Base-by-base conservation (phyloP, 2,888 invertebrate species). In the Liodrosophila aerea region DNA sequence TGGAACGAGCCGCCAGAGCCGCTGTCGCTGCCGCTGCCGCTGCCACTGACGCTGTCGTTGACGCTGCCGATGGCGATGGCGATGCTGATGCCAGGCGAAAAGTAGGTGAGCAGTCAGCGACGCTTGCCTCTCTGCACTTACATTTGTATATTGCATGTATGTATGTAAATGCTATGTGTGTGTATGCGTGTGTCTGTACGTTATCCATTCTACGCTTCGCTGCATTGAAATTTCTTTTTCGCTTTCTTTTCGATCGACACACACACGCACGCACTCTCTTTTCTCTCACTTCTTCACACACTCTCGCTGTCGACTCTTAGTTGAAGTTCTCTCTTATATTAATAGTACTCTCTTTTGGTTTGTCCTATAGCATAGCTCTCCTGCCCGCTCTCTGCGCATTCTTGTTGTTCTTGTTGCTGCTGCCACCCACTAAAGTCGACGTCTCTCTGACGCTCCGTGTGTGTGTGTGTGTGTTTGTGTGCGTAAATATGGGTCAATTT, bases 211-310 rank as follows among this genome's bases (percentile, higher is more conserved):
- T 81, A 81, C 84, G 84, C 82, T 77, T 84, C 66, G 66, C 31
- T 81, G 77, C 84, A 74, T 81, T 78, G 71, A 84, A 78, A 78
- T 78, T 78, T 78, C 82, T 78, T 78, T 78, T 78, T 78, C 78
- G 78, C 84, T 78, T 78, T 78, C 78, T 84, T 84, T 78, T 78
- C 78, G 74, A 77, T 68, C 62, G 73, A n/a, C n/a, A 15, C 37
- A 16, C 16, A 15, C 16, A 18, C 39, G 16, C 39, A 61, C 57
- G 64, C 66, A 44, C 63, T 51, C 60, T 67, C 63, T 64, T 36
- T 53, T 31, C 43, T 41, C 56, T 57, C 47, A 27, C 50, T 34
- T 49, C 57, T 53, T 34, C 36, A 11, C 34, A 22, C 8, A 18
- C 44, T 49, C 33, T 43, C 43, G 33, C 13, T 15, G 13, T 9